Conservation (phyloP, 1,140 invertebrate genomes). For the Globodera ellingtonae region DNA sequence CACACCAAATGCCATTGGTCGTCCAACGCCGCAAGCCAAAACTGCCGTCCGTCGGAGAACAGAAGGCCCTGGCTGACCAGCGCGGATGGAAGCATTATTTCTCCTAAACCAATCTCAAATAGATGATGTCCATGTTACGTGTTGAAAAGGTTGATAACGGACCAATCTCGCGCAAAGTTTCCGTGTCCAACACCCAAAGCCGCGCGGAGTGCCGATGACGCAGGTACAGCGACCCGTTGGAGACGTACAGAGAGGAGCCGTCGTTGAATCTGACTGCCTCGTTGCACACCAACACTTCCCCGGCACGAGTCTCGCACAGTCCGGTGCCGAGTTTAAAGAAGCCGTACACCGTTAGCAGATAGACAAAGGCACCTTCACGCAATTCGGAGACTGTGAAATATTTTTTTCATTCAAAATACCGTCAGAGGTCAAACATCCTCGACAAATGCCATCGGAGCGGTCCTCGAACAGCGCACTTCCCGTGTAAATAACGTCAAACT, state of each 20-base stretch:
- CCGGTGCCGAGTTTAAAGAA: slow-evolving; percentile 62
- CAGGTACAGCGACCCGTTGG: slow-evolving; percentile 59
- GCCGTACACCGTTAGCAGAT: slow-evolving; percentile 57
- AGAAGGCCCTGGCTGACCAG: slow-evolving; percentile 52
- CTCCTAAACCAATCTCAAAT: slow-evolving; percentile 34
- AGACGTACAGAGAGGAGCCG: slow-evolving; percentile 50
- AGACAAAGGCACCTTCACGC: slow-evolving; percentile 51
- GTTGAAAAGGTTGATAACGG: neutral
- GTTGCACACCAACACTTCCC: slow-evolving; percentile 58
- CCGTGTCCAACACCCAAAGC: slow-evolving; percentile 59
- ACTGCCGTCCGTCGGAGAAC: slow-evolving; percentile 54
- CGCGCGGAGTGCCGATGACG: slow-evolving; percentile 57
- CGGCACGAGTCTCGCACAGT: slow-evolving; percentile 54
- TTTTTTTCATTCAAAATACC: slow-evolving; percentile 18
- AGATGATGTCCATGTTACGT: no score
- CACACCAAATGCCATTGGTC: slow-evolving; percentile 50
- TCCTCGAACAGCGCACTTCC: slow-evolving; percentile 22
- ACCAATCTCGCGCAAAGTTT: slow-evolving; percentile 54
- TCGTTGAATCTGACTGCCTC: slow-evolving; percentile 48
- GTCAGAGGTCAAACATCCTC: slow-evolving; percentile 40
- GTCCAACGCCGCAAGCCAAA: slow-evolving; percentile 49
- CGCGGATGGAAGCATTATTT: slow-evolving; percentile 55
- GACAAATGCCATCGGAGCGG: neutral
- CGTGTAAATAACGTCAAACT: slow-evolving; percentile 47
- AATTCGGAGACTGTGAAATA: neutral